Percentiles rank a stretch among this genome's conserved stretches.
Conservation (phyloP, 2,797 vertebrate species). For the Poecilia wingei region DNA sequence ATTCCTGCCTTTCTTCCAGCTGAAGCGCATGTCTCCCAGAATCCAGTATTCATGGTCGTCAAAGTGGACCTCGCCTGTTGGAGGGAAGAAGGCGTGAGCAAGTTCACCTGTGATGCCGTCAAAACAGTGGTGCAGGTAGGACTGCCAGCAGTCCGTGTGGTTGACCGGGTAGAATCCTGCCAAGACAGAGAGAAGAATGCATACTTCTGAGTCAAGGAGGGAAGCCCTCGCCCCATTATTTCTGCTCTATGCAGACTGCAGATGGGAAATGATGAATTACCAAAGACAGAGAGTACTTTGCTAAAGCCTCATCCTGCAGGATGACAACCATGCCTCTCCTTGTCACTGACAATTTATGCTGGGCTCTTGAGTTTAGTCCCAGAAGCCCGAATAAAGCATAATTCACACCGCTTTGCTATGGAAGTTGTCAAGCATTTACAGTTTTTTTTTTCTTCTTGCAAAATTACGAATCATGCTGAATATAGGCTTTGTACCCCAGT, state of each 20-base stretch:
- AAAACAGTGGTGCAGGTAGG: slow-evolving; percentile 93
- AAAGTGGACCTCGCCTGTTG: slow-evolving; percentile 95
- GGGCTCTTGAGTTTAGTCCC: slow-evolving; percentile 35
- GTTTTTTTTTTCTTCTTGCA: slow-evolving; percentile 30
- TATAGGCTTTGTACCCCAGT: slow-evolving; percentile 49
- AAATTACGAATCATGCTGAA: slow-evolving; percentile 52
- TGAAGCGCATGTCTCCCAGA: slow-evolving; percentile 94
- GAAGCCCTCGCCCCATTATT: slow-evolving; percentile 51
- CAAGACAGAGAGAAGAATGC: slow-evolving; percentile 41
- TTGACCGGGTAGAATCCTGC: slow-evolving; percentile 95
- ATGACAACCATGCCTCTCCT: slow-evolving; percentile 52
- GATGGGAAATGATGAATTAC: slow-evolving; percentile 49
- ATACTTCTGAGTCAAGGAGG: slow-evolving; percentile 54
- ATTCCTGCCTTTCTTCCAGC: slow-evolving; percentile 93
- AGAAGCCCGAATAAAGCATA: slow-evolving; percentile 44
- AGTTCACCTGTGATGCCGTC: slow-evolving; percentile 95
- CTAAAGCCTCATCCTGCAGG: slow-evolving; percentile 28
- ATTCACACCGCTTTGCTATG: slow-evolving; percentile 39
- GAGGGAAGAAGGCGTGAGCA: slow-evolving; percentile 96
- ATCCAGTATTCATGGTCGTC: slow-evolving; percentile 97
- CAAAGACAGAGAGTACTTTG: slow-evolving; percentile 40
- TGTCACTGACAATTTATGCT: slow-evolving; percentile 52
- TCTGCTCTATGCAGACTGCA: slow-evolving; percentile 42
- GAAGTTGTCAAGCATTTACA: slow-evolving; percentile 44
- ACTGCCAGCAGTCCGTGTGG: slow-evolving; percentile 94